Percentiles rank a stretch among this genome's conserved stretches.
phyloP scores from a whole-genome alignment of 2,888 invertebrate genomes.

The Cantharis rustica region DNA sequence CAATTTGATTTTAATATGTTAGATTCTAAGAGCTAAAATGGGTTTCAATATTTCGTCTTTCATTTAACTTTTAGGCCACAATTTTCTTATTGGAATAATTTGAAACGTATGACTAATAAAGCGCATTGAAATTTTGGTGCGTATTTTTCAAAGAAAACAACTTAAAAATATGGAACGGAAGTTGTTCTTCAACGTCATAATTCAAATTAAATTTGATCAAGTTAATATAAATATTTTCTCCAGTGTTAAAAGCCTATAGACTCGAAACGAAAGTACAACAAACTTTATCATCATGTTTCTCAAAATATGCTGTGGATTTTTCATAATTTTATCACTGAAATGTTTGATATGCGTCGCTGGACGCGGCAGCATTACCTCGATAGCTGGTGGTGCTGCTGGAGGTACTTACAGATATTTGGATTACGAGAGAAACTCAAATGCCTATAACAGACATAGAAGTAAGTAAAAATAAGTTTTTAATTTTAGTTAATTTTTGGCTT shows the following conservation, averaged over 20 bases:
- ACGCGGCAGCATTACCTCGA: conserved; percentile 1
- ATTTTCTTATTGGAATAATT: neutral
- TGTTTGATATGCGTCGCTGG: neutral
- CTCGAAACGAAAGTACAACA: neutral
- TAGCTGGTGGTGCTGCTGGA: conserved; percentile 16
- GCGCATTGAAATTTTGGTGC: neutral
- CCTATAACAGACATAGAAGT: neutral
- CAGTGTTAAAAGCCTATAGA: neutral
- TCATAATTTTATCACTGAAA: neutral
- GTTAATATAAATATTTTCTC: neutral
- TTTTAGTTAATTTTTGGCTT: too few species aligned
- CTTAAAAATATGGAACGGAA: neutral
- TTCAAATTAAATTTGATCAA: neutral
- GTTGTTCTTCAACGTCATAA: neutral
- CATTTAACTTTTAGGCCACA: neutral
- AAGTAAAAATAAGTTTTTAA: neutral
- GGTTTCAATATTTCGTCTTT: neutral
- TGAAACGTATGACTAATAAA: neutral
- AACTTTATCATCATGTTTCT: neutral
- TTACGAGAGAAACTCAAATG: neutral
- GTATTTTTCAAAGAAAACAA: neutral
- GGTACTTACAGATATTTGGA: conserved; percentile 5
- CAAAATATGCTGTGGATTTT: neutral
- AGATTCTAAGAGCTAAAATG: too few species aligned
- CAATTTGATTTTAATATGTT: too few species aligned